Evolutionary conservation across 2,797 vertebrate species (phyloP).

Genomic region (Poecilia velifera): DNA sequence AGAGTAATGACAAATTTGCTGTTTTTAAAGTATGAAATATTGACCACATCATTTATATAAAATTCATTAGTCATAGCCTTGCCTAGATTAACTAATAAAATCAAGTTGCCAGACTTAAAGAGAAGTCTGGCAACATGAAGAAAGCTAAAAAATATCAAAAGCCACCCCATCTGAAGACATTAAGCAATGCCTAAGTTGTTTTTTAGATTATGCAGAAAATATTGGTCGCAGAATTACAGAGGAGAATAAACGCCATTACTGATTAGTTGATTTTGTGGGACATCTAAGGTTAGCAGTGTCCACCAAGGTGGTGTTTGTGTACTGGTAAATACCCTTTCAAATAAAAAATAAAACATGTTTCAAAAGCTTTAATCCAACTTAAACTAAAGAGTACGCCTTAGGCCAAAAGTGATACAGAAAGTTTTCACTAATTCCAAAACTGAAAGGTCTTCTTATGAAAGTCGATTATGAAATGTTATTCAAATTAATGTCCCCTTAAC

Average conservation of each 20-base stretch:
- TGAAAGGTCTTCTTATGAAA: neutral
- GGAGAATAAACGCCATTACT: no score
- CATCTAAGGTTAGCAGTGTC: neutral
- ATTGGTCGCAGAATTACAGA: no score
- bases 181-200: no score
- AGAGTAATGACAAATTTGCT: neutral
- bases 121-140: neutral
- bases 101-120: neutral
- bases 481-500: neutral
- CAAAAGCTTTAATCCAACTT: neutral
- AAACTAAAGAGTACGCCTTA: neutral
- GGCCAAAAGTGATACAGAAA: neutral
- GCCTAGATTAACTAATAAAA: neutral
- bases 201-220: no score
- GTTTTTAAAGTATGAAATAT: neutral
- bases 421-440: neutral
- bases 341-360: no score
- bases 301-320: neutral
- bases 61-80: neutral
- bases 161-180: neutral
- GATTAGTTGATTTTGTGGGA: no score
- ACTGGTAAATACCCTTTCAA: neutral
- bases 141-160: neutral
- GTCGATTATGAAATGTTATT: neutral
- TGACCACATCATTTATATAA: neutral